phyloP scores from a whole-genome alignment of 2,113 vertebrate species.

The Bufo bufo region DNA sequence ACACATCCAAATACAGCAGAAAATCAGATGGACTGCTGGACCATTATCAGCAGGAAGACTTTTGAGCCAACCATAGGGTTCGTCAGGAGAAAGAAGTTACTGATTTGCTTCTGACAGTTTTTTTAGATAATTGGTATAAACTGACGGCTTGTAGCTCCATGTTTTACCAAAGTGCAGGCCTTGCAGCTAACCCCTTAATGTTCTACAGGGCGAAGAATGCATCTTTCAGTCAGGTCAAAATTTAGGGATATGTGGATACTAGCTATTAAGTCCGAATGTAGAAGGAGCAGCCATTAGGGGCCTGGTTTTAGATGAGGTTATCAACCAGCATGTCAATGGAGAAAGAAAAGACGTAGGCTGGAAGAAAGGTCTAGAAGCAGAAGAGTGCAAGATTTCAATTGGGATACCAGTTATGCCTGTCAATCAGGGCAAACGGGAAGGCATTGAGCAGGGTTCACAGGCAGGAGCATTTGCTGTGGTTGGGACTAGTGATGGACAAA shows the following conservation, averaged over 20 bases:
- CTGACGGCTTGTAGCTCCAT: background rate
- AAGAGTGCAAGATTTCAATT: background rate
- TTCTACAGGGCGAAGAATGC: conserved; percentile 4
- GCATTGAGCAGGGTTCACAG: no score
- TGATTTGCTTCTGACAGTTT: background rate
- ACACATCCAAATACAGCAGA: background rate
- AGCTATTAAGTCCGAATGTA: conserved; percentile 25
- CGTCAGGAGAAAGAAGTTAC: conserved; percentile 39
- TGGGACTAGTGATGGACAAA: no score
- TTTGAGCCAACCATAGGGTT: conserved; percentile 21
- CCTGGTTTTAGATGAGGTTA: conserved; percentile 5
- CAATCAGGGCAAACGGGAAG: no score
- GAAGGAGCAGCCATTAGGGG: background rate
- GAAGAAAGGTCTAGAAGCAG: background rate
- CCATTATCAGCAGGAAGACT: background rate
- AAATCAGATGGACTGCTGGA: conserved; percentile 17
- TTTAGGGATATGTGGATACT: conserved; percentile 22
- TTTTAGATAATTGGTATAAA: conserved; percentile 21
- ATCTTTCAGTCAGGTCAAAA: conserved; percentile 13
- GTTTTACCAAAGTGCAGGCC: conserved; percentile 10
- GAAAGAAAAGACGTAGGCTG: background rate
- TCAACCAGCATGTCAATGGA: background rate
- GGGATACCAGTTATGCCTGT: no score
- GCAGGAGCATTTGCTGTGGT: no score
- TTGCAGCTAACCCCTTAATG: background rate